phyloP scores from a whole-genome alignment of 2,113 vertebrate genomes.

The Saccopteryx leptura region DNA sequence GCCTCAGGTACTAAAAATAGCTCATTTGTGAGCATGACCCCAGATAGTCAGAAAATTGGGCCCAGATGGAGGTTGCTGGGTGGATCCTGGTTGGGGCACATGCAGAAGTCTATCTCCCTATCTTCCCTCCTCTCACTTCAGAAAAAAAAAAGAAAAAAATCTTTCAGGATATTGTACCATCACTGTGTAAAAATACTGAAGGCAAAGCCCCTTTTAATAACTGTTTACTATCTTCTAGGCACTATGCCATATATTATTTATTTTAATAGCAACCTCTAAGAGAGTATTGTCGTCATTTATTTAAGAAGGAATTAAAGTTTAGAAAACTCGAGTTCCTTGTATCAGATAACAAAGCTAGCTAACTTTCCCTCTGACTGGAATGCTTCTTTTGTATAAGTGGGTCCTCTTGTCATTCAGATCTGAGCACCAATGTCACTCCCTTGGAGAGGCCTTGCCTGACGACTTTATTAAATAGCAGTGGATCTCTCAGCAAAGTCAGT shows the following conservation, averaged over 20 bases:
- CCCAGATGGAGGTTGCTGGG: no score
- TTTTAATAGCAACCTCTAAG: neutral
- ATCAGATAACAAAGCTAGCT: neutral
- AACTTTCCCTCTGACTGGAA: neutral
- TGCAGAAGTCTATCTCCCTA: no score
- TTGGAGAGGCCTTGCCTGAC: neutral
- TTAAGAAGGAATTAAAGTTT: neutral
- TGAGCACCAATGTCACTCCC: neutral
- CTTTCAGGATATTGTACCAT: neutral
- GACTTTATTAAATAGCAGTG: neutral
- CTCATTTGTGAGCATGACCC: no score
- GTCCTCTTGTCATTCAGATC: neutral
- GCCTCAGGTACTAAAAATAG: no score
- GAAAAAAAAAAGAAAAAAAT: neutral
- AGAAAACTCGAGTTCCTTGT: neutral
- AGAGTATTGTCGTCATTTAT: neutral
- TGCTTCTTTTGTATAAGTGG: neutral
- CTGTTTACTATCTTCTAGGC: neutral
- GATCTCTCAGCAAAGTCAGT: neutral
- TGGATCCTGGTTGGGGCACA: no score
- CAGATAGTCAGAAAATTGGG: no score
- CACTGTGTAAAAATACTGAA: neutral
- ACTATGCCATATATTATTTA: neutral
- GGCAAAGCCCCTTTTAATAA: neutral
- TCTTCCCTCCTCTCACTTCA: no score